phyloP scores from a whole-genome alignment of 2,113 vertebrate genomes.

The Bungarus multicinctus region DNA sequence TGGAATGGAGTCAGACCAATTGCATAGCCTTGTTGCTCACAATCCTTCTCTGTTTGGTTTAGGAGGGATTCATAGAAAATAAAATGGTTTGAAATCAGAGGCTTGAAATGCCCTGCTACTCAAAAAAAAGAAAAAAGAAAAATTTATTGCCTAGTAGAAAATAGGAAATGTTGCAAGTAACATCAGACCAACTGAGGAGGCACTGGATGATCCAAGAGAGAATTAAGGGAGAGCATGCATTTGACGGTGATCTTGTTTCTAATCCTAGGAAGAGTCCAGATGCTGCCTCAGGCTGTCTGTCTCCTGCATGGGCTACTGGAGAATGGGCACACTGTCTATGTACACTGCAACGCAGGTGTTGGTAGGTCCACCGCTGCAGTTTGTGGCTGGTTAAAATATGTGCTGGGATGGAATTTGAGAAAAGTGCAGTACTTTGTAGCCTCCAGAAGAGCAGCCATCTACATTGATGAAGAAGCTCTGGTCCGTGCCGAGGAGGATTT shows the following conservation, averaged over 20 bases:
- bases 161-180: no score
- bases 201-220: not conserved
- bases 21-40: not conserved
- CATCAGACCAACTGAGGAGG: not conserved
- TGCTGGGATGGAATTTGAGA: conserved; percentile 85
- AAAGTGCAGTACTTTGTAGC: conserved; percentile 90
- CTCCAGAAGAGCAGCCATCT: conserved; percentile 83
- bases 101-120: not conserved
- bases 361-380: conserved; percentile 89
- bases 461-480: conserved; percentile 92
- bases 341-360: conserved; percentile 95
- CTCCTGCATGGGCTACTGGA: conserved; percentile 88
- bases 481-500: conserved; percentile 83
- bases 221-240: not conserved
- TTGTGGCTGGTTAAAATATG: conserved; percentile 88
- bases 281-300: conserved; percentile 94
- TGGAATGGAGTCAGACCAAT: not conserved
- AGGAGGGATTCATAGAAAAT: not conserved
- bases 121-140: not conserved
- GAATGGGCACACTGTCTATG: conserved; percentile 89
- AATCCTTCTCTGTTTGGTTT: not conserved
- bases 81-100: not conserved
- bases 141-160: not conserved
- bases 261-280: conserved; percentile 81
- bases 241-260: conserved; percentile 29